These are phyloP conservation scores for Pangasianodon hypophthalmus DNA, from an alignment of 2,113 vertebrate species.

Conservation along the genomic window DNA sequence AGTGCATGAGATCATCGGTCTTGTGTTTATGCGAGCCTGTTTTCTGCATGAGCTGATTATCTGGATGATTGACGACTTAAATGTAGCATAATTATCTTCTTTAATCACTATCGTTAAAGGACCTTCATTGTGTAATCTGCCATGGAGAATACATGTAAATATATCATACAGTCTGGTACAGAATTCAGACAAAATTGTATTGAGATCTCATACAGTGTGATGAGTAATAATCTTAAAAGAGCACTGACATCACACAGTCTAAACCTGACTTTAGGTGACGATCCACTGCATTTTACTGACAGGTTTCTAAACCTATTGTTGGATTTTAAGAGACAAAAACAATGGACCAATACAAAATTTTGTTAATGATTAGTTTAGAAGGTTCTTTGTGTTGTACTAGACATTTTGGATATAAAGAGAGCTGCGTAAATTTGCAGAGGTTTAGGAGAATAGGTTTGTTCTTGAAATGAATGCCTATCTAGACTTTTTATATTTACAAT, in stretches of 20 bases:
- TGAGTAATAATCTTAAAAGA: not conserved
- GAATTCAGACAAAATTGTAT: not conserved
- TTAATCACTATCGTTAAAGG: not conserved
- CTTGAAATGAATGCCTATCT: not conserved
- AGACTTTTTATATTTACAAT: not conserved
- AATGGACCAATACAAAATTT: too few species aligned
- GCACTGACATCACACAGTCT: not conserved
- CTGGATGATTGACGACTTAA: not conserved
- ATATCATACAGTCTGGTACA: too few species aligned
- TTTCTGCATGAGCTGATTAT: not conserved
- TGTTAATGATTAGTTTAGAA: too few species aligned
- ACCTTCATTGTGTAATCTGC: not conserved
- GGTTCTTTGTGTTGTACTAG: too few species aligned
- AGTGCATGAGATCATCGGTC: too few species aligned
- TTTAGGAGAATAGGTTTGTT: too few species aligned
- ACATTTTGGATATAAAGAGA: too few species aligned
- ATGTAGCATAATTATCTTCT: not conserved
- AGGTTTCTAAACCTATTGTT: not conserved
- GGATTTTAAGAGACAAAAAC: not conserved
- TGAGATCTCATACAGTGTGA: too few species aligned
- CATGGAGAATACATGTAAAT: not conserved
- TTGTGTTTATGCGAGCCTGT: not conserved
- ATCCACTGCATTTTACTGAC: not conserved
- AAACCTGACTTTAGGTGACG: not conserved
- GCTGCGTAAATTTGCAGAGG: too few species aligned